Evolutionary conservation across 92 coral and sea anemone genomes (phyloP), one percentile per base, ranked within the genome.

Genomic region (Paragorgia papillata): DNA sequence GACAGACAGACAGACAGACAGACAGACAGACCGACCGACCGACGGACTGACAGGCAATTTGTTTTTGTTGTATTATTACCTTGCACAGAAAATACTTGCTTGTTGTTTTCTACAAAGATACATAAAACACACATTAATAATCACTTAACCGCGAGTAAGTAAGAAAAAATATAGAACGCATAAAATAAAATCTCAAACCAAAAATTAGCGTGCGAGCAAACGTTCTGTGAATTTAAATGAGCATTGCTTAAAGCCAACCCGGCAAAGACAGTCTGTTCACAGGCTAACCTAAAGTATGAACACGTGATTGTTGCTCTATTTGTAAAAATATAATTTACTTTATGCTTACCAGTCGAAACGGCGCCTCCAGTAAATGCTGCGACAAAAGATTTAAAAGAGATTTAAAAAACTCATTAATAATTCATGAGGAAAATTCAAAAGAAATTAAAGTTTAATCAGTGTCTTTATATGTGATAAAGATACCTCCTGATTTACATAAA

Each of bases 381-480:
- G 15, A 66, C n/a, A n/a, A 24, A 66, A n/a, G 20, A 59, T 15
- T 41, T n/a, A 1, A 74, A 37, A 75, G 7, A 21, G 50, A 35
- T 20, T n/a, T 55, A 14, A 46, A 37, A 28, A 21, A 34, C 18
- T 21, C n/a, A n/a, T n/a, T n/a, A n/a, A n/a, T n/a, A n/a, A n/a
- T n/a, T n/a, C n/a, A n/a, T n/a, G n/a, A n/a, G n/a, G n/a, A n/a
- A 2, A 34, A 59, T 24, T 14, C 7, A n/a, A 2, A 30, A 25
- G 46, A 21, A 65, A 44, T 74, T 9, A 70, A 34, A 2, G 67
- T 69, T 20, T 73, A 83, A n/a, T n/a, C n/a, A n/a, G n/a, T n/a
- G n/a, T n/a, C n/a, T n/a, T n/a, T n/a, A n/a, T n/a, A n/a, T n/a
- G n/a, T n/a, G n/a, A n/a, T n/a, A n/a, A n/a, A n/a, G n/a, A n/a